Evolutionary conservation across 2,113 vertebrate genomes (phyloP), one percentile per base, ranked within the genome.

Genomic region (Oplegnathus fasciatus): DNA sequence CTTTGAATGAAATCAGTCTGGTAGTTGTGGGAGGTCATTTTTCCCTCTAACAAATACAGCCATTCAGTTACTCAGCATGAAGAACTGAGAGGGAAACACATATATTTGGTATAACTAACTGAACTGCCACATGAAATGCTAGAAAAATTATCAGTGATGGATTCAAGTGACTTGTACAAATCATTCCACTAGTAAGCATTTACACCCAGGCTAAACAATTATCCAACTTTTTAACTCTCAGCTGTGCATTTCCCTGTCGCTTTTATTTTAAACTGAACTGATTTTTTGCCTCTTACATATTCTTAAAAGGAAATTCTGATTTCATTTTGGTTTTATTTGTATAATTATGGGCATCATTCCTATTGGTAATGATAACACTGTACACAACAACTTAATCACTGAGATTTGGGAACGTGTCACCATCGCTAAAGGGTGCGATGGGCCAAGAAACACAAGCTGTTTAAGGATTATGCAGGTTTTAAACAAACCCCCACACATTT

Each of bases 71-170:
- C 2, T 30, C 30, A 4, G 52, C 66, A 26, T 15, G 22, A 71
- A 17, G 28, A 42, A 42, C 24, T 30, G 71, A 62, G 10, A 8
- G 17, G 40, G 14, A 57, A 54, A 52, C 30, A 40, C 3, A 32
- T 20, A 32, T 1, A 46, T 24, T 34, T 48, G 15, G 44, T 34
- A 17, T 1, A 26, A 22, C 28, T 13, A 37, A 50, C 28, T 48
- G 20, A 68, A 18, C 14, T 48, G 54, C 75, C 6, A 10, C 75
- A 32, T 20, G 8, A 75, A 34, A 50, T n/a, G 1, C 7, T 18
- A 9, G 54, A 60, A 48, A 54, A 61, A 73, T 74, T 15, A 84
- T 58, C 52, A 44, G 69, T 34, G 54, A 80, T 42, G 42, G 50
- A 75, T 65, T 79, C n/a, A 46, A 57, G 54, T 26, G 4, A 78